These are phyloP conservation scores for Ostrea edulis DNA, from an alignment of 1,140 invertebrate genomes.

Conservation along the genomic window DNA sequence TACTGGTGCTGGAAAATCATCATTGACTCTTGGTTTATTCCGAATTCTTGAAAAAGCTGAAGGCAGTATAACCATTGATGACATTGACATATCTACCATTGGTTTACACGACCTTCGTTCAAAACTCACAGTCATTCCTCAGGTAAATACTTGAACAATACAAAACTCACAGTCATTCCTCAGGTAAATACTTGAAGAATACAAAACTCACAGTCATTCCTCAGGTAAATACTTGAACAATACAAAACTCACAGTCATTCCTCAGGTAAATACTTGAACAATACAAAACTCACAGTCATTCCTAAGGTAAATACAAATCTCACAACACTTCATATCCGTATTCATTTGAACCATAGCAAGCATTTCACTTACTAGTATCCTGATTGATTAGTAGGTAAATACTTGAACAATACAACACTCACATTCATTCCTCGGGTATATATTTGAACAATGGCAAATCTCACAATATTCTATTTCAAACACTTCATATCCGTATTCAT, in stretches of 20 bases:
- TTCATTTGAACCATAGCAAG: background rate
- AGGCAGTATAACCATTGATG: slow-evolving; percentile 94
- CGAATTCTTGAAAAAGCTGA: slow-evolving; percentile 83
- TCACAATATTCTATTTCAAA: background rate
- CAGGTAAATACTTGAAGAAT: background rate
- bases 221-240: background rate
- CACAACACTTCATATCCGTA: background rate
- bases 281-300: too few relatives aligned
- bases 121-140: background rate
- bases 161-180: background rate
- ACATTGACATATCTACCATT: slow-evolving; percentile 89
- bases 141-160: background rate
- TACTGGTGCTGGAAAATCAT: background rate
- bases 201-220: background rate
- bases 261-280: too few relatives aligned
- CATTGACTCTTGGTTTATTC: slow-evolving; percentile 81
- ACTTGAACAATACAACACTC: too few relatives aligned
- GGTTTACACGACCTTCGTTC: slow-evolving; percentile 89
- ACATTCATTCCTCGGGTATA: too few relatives aligned
- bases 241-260: too few relatives aligned
- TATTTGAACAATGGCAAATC: too few relatives aligned
- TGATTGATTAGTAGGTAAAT: too few relatives aligned
- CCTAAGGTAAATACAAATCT: too few relatives aligned
- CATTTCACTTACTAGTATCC: background rate
- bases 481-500: background rate